Evolutionary conservation across 2,113 vertebrate species (phyloP), one percentile per base, ranked within the genome.

Genomic region (human): DNA sequence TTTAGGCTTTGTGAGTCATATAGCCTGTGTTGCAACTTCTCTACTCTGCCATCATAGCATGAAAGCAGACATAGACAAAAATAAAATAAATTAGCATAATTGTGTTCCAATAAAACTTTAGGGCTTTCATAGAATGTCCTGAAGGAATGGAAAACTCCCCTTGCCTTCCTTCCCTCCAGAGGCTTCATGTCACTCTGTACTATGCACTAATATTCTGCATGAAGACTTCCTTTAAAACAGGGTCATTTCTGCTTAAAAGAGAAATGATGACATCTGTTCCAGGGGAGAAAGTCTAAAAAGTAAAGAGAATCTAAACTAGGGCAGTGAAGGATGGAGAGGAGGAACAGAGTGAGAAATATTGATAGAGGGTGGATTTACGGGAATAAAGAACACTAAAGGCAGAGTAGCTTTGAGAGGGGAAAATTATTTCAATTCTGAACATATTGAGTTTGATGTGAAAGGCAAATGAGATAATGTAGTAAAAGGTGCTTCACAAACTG

Each of bases 401-500:
- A 50, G 88, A 57, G 57, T 57, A 66, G 59, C 52, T 89, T 82
- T 87, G 83, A 95, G 87, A 97, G 73, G 75, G 64, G 80, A 59
- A 96, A 96, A 96, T 95, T 50, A 97, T 86, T 82, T 96, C 94
- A 81, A 92, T 97, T 96, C 91, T 75, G 93, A 75, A 87, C 76
- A 87, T 35, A 59, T 2, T 86, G 90, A 59, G 35, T 70, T 92
- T 75, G 91, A 94, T 90, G 89, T 35, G 81, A 96, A 70, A 97
- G 81, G 85, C 43, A 97, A 97, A 97, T 95, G 96, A 97, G 96
- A 95, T 97, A 97, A 97, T 96, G 96, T 25, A 84, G 93, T 92
- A 30, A 45, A 97, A 87, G 95, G 91, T 85, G 89, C 91, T 97
- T 88, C 81, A 81, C 73, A 83, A 88, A 61, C 85, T 76, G 79